These are phyloP conservation scores for Thaumetopoea pityocampa DNA, from an alignment of 1,140 invertebrate species.

Conservation along the genomic window DNA sequence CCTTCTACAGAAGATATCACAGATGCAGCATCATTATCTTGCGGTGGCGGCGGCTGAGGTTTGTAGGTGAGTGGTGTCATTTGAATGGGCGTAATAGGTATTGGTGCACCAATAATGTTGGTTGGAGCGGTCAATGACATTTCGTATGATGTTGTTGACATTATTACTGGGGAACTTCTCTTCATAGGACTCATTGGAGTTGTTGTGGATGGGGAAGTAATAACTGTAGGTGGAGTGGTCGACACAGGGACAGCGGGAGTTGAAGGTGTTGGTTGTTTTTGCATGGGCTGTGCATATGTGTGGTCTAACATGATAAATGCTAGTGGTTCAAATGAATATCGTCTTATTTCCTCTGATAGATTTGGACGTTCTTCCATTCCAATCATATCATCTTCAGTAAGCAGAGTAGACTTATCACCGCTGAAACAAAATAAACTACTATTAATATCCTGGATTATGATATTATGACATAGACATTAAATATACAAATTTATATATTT, in stretches of 20 bases:
- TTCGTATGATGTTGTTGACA: constrained; percentile 43
- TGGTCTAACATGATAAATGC: constrained; percentile 74
- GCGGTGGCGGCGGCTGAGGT: constrained; percentile 30
- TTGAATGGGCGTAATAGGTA: constrained; percentile 42
- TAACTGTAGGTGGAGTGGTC: constrained; percentile 20
- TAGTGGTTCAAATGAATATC: constrained; percentile 57
- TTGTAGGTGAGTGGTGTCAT: constrained; percentile 39
- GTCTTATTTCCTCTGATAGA: constrained; percentile 62
- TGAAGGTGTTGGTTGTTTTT: constrained; percentile 37
- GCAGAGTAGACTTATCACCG: constrained; percentile 66
- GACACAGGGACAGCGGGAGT: constrained; percentile 22
- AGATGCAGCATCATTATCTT: constrained; percentile 67
- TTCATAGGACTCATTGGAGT: constrained; percentile 53
- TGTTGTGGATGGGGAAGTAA: constrained; percentile 20
- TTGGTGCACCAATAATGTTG: constrained; percentile 26
- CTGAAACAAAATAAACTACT: constrained; percentile 48
- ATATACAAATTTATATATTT: constrained; percentile 3
- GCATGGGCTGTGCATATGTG: constrained; percentile 60
- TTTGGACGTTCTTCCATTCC: constrained; percentile 71
- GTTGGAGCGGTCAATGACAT: constrained; percentile 35
- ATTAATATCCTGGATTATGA: not conserved
- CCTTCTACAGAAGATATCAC: constrained; percentile 68
- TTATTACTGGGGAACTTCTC: constrained; percentile 42
- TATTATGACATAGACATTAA: not conserved
- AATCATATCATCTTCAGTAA: constrained; percentile 65